phyloP scores from a whole-genome alignment of 2,888 invertebrate genomes.

The Kryphioiulus occultus region DNA sequence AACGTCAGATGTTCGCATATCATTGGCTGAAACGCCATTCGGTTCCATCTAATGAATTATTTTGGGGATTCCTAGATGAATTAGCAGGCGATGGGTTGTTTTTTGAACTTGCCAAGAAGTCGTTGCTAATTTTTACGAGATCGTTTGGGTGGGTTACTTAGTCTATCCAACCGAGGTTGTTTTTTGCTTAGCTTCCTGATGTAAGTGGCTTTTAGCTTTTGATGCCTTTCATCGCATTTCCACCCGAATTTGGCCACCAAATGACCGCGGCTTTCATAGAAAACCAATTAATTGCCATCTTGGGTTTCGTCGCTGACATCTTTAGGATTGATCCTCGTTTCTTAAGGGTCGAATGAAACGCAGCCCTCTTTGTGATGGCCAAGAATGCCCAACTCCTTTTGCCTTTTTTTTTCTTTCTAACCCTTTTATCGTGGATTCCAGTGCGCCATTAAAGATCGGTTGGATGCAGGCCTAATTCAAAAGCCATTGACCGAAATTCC shows the following conservation, averaged over 20 bases:
- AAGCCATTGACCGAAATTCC: conserved; percentile 32
- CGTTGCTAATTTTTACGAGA: background rate
- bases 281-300: background rate
- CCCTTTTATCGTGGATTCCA: background rate
- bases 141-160: background rate
- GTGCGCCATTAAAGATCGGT: background rate
- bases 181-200: background rate
- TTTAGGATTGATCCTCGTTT: background rate
- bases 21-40: no score
- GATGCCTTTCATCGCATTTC: conserved; percentile 14
- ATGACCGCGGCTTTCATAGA: background rate
- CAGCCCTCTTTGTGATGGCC: background rate
- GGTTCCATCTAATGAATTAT: background rate
- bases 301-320: background rate
- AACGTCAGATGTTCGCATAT: no score
- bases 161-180: no score
- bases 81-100: background rate
- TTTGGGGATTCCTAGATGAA: background rate
- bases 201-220: background rate
- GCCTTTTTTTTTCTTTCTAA: background rate
- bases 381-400: background rate
- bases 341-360: background rate
- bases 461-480: background rate
- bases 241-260: background rate
- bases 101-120: background rate